Evolutionary conservation across 2,797 vertebrate species (phyloP), one percentile per base, ranked within the genome.

Genomic region (Erithacus rubecula): DNA sequence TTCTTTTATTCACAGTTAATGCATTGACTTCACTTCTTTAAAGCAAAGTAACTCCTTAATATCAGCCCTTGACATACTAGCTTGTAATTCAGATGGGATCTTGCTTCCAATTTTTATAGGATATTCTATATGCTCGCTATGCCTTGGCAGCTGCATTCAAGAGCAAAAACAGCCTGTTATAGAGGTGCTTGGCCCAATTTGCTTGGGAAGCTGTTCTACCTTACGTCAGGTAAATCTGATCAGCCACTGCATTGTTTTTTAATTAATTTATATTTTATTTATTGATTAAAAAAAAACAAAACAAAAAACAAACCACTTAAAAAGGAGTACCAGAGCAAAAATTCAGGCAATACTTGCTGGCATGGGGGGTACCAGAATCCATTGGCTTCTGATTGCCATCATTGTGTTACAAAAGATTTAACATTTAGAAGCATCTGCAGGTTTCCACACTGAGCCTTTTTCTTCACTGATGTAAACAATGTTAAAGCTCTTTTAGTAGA

Each of bases 1-100:
- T 80, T 41, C 62, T 77, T 83, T 95, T 93, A 87, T 90, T 93
- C 79, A 76, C 67, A 87, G 85, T 60, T 89, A 96, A 89, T 71
- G 21, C 58, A 67, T 78, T 55, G 65, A 68, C 87, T 87, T 92
- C 15, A 62, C 18, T 55, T 17, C 36, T 74, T 67, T 58, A 75
- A 87, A 70, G 63, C 49, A 82, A 94, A 90, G 34, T 53, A 77
- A 5, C n/a, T 65, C 46, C 43, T 47, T 95, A 56, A 64, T 90
- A 93, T 80, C 80, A 89, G 5, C n/a, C 77, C 76, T 84, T 93
- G 41, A 80, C 37, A 62, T 37, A 65, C 39, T 22, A 78, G 27
- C 10, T 77, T 87, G 30, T 39, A 89, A 85, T 75, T 94, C 49
- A 80, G 24, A 58, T 62, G 22, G 12, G 36, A 85, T 43, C 43